Conservation (phyloP, 2,797 vertebrate genomes). For the Paramormyrops hopkinsi region DNA sequence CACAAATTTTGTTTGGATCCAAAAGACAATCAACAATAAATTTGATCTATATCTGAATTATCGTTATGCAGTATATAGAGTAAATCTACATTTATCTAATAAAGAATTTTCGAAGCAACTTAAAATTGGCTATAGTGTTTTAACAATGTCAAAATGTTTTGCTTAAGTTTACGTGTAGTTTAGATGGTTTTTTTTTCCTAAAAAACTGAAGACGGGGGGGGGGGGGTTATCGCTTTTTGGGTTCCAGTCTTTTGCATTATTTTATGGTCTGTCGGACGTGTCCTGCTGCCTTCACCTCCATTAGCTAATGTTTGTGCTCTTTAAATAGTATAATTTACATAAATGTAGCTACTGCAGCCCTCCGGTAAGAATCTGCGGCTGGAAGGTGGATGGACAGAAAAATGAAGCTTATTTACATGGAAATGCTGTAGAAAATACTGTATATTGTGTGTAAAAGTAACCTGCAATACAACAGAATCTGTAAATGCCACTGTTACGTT, state of each 20-base stretch:
- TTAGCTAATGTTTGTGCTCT: not conserved
- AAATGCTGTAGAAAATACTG: not conserved
- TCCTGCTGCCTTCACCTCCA: not conserved
- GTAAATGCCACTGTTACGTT: not conserved
- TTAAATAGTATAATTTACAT: not conserved
- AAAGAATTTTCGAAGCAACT: not conserved
- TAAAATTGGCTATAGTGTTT: not conserved
- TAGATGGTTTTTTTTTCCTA: not conserved
- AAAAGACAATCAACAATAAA: not conserved
- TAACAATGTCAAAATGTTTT: not conserved
- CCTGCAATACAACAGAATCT: not conserved
- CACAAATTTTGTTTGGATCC: not conserved
- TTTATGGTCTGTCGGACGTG: not conserved
- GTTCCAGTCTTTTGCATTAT: not conserved
- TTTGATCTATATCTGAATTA: not conserved
- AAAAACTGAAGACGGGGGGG: not conserved
- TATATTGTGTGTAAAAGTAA: not conserved
- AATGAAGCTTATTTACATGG: not conserved
- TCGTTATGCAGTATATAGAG: not conserved
- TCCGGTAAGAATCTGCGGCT: not conserved
- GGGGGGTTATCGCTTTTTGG: not conserved
- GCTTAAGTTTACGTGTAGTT: not conserved
- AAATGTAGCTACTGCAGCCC: not conserved
- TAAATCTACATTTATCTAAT: not conserved
- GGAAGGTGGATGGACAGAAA: not conserved